phyloP scores from a whole-genome alignment of 1,140 invertebrate species.

The Brachionus rotundiformis region DNA sequence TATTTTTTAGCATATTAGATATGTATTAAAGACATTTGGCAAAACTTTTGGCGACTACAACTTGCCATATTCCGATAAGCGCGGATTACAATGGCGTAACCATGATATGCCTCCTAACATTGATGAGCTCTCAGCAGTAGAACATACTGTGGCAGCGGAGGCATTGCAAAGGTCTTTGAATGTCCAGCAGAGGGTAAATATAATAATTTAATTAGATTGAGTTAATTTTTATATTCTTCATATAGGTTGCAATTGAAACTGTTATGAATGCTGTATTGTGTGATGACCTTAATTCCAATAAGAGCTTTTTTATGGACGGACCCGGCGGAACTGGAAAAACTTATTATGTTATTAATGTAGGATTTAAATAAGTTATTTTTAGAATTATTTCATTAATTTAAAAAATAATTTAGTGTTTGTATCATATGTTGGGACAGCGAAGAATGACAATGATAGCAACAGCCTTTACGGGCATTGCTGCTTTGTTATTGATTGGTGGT shows the following conservation, averaged over 20 bases:
- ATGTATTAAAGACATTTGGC: background rate
- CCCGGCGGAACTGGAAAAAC: background rate
- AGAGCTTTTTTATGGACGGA: background rate
- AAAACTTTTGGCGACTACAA: background rate
- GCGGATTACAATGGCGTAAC: too few relatives aligned
- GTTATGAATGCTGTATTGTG: background rate
- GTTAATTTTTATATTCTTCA: background rate
- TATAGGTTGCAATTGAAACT: background rate
- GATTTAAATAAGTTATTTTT: background rate
- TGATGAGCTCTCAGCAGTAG: too few relatives aligned
- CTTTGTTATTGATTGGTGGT: too few relatives aligned
- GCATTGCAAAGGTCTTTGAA: background rate
- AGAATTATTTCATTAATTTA: background rate
- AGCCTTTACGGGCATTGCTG: constrained; percentile 63
- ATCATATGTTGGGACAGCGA: background rate
- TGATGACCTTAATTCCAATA: background rate
- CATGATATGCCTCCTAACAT: too few relatives aligned
- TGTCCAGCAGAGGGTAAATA: background rate
- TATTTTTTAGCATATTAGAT: background rate
- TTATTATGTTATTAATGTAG: too few relatives aligned
- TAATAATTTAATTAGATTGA: background rate
- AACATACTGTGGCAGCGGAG: too few relatives aligned
- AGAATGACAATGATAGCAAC: constrained; percentile 57
- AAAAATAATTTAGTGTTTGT: background rate
- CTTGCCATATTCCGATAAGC: background rate